Conservation (phyloP, 2,888 invertebrate genomes). For the Lithosia quadra region DNA sequence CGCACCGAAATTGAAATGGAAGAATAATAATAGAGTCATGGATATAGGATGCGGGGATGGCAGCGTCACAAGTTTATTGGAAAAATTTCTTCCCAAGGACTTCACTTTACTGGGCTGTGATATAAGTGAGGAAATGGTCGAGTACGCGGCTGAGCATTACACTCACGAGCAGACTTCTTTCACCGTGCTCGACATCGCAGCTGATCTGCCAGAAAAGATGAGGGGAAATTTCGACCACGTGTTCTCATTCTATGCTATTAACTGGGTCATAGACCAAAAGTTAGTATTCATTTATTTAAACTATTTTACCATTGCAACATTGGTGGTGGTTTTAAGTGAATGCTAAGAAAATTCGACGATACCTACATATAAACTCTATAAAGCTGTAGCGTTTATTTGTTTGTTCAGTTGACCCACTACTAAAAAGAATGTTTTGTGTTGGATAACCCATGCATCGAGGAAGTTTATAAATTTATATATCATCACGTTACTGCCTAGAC, state of each 20-base stretch:
- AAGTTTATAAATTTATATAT: too few species aligned
- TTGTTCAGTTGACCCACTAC: too few species aligned
- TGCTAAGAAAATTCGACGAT: too few species aligned
- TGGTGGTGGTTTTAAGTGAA: too few species aligned
- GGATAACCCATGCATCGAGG: too few species aligned
- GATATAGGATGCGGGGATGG: constrained; percentile 93
- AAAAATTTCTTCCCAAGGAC: constrained; percentile 86
- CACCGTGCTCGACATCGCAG: constrained; percentile 86
- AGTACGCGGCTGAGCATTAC: constrained; percentile 86
- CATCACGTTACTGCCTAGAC: too few species aligned
- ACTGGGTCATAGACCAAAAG: constrained; percentile 92
- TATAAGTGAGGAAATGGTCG: constrained; percentile 90
- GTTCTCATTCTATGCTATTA: constrained; percentile 92
- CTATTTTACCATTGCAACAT: too few species aligned
- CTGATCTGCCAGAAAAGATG: constrained; percentile 78
- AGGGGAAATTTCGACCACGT: constrained; percentile 88
- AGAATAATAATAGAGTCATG: constrained; percentile 74
- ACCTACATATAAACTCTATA: too few species aligned
- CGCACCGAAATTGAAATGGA: constrained; percentile 85
- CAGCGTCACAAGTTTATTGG: constrained; percentile 88
- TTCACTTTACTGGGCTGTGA: constrained; percentile 88
- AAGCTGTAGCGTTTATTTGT: too few species aligned
- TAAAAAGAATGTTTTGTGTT: too few species aligned
- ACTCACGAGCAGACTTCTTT: constrained; percentile 77
- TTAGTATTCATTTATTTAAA: constrained; percentile 63